phyloP scores from a whole-genome alignment of 2,797 vertebrate genomes.

The Monodelphis domestica region DNA sequence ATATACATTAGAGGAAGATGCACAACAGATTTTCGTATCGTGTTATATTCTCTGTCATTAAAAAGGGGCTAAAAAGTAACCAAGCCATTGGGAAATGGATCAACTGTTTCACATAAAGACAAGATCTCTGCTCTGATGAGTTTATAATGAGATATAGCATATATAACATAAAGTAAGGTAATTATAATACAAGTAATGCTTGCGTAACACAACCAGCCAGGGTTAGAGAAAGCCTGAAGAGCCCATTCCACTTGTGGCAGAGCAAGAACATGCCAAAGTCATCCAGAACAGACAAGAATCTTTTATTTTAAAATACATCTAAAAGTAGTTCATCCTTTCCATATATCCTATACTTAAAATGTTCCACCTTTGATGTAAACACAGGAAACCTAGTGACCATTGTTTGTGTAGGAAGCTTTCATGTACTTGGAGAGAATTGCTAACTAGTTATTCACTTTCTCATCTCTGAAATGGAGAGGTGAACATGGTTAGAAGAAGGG shows the following conservation, averaged over 20 bases:
- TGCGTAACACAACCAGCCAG: neutral
- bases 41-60: too few relatives aligned
- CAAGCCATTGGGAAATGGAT: constrained; percentile 9
- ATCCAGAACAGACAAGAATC: constrained; percentile 19
- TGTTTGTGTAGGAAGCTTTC: neutral
- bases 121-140: constrained; percentile 14
- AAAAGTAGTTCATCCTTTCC: constrained; percentile 20
- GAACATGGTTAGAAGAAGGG: neutral
- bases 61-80: too few relatives aligned
- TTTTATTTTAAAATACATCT: constrained; percentile 31
- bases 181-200: constrained; percentile 15
- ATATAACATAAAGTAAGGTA: constrained; percentile 32
- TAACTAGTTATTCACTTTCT: constrained; percentile 16
- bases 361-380: neutral
- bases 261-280: neutral
- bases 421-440: constrained; percentile 20
- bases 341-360: constrained; percentile 31
- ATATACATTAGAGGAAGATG: constrained; percentile 27
- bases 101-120: constrained; percentile 39
- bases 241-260: constrained; percentile 28
- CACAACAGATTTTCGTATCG: too few relatives aligned
- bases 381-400: neutral
- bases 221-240: neutral
- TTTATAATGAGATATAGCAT: constrained; percentile 35
- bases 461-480: constrained; percentile 39